Percentiles rank a stretch among this genome's conserved stretches.
Conservation (phyloP, 2,113 vertebrate genomes). For the Cairina moschata region DNA sequence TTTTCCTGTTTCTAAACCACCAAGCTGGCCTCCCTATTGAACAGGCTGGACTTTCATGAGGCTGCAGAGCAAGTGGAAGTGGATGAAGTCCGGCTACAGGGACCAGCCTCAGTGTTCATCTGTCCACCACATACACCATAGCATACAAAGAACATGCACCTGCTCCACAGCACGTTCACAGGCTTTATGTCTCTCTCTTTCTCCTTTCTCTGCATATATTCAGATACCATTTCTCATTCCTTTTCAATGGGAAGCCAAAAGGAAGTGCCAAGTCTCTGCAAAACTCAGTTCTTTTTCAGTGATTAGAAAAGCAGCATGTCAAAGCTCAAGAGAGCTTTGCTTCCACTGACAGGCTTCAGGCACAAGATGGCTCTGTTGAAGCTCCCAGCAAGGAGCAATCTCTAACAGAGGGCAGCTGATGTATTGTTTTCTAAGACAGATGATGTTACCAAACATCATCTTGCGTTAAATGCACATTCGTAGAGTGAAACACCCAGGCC, state of each 20-base stretch:
- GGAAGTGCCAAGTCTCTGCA: background rate
- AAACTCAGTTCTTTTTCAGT: background rate
- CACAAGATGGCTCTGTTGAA: background rate
- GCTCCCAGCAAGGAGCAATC: background rate
- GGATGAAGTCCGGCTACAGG: background rate
- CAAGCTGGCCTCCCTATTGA: background rate
- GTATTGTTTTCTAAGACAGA: background rate
- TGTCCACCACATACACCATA: background rate
- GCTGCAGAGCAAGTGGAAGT: background rate
- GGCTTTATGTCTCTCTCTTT: background rate
- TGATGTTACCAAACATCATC: background rate
- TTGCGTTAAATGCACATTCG: background rate
- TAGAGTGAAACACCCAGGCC: background rate
- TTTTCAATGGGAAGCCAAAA: background rate
- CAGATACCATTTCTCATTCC: background rate
- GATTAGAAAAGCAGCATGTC: background rate
- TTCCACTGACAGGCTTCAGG: background rate
- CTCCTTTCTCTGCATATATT: background rate
- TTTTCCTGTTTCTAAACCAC: background rate
- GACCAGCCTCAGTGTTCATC: background rate
- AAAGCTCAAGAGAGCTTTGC: background rate
- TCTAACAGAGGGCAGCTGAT: background rate
- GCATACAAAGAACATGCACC: background rate
- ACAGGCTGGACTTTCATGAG: background rate
- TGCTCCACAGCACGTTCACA: fast-evolving